Conservation (phyloP, 2,888 invertebrate genomes). For the Drosophila formosana region DNA sequence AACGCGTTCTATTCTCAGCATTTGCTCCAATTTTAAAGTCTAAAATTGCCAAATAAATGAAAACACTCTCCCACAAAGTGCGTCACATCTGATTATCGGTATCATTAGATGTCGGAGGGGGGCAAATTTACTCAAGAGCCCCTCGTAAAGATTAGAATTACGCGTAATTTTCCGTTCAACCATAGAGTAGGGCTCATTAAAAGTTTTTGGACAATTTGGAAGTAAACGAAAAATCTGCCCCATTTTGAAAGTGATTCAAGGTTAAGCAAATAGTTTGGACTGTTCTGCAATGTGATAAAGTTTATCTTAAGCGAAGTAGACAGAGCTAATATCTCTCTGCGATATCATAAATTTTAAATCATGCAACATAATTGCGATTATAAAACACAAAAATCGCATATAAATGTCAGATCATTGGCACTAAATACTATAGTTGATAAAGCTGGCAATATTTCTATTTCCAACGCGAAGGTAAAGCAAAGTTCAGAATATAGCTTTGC, state of each 20-base stretch:
- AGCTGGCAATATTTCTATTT: background rate
- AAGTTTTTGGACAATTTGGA: background rate
- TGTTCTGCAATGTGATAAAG: background rate
- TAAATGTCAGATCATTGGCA: background rate
- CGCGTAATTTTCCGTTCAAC: background rate
- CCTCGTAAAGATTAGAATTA: conserved; percentile 4
- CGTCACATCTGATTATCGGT: conserved; percentile 12
- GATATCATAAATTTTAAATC: no score
- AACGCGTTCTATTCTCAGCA: conserved; percentile 5
- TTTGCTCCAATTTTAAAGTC: conserved; percentile 28
- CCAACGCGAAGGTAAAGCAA: background rate
- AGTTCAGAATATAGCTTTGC: background rate
- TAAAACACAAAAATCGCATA: background rate
- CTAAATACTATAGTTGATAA: background rate
- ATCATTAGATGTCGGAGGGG: background rate
- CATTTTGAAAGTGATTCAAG: background rate
- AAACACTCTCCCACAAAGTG: background rate
- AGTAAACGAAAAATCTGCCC: conserved; percentile 7
- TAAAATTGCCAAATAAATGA: background rate
- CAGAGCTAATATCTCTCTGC: no score
- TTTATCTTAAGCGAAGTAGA: background rate
- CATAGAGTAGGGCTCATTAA: background rate
- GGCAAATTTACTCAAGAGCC: background rate
- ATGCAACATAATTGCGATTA: background rate
- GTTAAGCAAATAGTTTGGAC: background rate